Percentiles rank a stretch among this genome's conserved stretches.
Conservation (phyloP, 2,888 invertebrate genomes). For the Portevinia maculata region DNA sequence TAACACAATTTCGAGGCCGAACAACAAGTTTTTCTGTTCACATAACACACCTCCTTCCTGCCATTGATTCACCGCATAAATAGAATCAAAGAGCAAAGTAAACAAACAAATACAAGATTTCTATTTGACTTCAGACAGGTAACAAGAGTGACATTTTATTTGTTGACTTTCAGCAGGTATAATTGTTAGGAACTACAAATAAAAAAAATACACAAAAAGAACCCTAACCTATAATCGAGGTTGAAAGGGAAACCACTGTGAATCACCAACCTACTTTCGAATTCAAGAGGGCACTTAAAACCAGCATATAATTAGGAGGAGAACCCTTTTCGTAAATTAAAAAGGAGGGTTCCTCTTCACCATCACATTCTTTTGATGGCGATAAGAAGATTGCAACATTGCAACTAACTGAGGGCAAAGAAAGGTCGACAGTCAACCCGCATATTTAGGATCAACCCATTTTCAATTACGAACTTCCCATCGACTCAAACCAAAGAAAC, state of each 20-base stretch:
- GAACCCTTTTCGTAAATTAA: no score
- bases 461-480: no score
- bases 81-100: constrained; percentile 3
- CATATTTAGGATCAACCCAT: not conserved
- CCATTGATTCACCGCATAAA: constrained; percentile 7
- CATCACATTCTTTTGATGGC: not conserved
- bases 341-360: no score
- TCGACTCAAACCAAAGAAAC: no score
- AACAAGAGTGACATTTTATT: not conserved
- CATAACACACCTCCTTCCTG: constrained; percentile 38
- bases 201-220: constrained; percentile 3
- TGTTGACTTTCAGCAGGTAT: constrained; percentile 3
- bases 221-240: not conserved
- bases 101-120: not conserved
- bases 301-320: no score
- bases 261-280: no score
- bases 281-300: no score
- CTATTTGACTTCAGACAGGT: no score
- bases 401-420: constrained; percentile 2
- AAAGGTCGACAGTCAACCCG: not conserved
- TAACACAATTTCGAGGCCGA: constrained; percentile 2
- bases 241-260: no score
- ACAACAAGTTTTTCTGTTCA: constrained; percentile 9
- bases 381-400: not conserved
- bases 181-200: constrained; percentile 6